Conservation (phyloP, 2,113 vertebrate species). For the Paracanthobrama guichenoti region DNA sequence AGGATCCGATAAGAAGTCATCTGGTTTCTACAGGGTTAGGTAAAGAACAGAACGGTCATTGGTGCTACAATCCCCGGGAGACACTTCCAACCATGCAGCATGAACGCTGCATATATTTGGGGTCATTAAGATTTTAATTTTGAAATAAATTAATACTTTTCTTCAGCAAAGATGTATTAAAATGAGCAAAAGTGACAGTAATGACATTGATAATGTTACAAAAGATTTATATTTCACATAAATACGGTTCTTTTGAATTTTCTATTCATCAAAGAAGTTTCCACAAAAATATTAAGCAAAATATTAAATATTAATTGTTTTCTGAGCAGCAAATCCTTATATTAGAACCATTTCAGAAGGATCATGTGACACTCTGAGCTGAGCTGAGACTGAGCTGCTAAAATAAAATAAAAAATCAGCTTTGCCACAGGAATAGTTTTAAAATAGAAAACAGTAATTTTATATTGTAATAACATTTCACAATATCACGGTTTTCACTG, state of each 20-base stretch:
- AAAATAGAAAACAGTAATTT: neutral
- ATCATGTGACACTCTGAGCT: neutral
- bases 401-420: neutral
- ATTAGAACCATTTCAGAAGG: no score
- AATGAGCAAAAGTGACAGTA: neutral
- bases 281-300: neutral
- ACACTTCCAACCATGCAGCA: neutral
- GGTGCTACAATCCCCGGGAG: neutral
- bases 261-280: neutral
- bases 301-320: no score
- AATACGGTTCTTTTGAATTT: neutral
- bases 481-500: neutral
- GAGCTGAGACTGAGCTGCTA: neutral
- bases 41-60: neutral
- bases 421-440: neutral
- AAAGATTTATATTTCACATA: neutral
- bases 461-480: neutral
- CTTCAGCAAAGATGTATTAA: neutral
- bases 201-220: neutral
- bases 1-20: constrained; percentile 5
- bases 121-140: neutral
- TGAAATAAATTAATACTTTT: neutral
- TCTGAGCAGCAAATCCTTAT: no score
- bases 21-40: constrained; percentile 3
- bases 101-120: neutral